Base-by-base conservation (phyloP, 37 sponge, comb jelly and placozoan species). In the Diacarnus erythraeanus region DNA sequence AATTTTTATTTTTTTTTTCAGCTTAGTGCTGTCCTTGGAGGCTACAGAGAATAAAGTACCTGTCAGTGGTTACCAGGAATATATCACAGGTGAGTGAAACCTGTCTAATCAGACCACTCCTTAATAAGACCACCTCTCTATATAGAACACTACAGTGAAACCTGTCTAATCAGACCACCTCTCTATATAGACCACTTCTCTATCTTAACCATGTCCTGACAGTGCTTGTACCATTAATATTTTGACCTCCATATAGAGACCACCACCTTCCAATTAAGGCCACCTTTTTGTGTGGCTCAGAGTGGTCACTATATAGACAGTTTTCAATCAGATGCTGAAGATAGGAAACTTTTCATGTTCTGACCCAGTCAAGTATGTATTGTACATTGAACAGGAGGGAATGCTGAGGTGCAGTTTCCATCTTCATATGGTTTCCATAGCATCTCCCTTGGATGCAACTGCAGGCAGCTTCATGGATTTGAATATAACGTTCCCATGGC, bases 391-490 rank as follows among this genome's bases (percentile, higher is more conserved):
- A 65, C 66, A 65, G 51, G 56, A 47, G n/a, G 56, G 9, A 70
- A 34, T 8, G 58, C 59, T 27, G 72, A 75, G 42, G 30, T 77
- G 0, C 74, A 76, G 82, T 78, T 84, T 41, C 59, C 70, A 1
- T 78, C 86, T n/a, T 60, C 25, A 20, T 72, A 84, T 0, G 95
- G 95, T 25, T 29, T 38, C 9, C 95, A 94, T 61, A 80, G 31
- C 38, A 33, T 94, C 25, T 63, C 74, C 21, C 72, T 78, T 71
- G 71, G 42, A 22, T 72, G 75, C 25, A 77, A 91, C 37, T 94
- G 95, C 92, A 88, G 95, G 61, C 71, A 94, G 51, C n/a, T 91
- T 1, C 42, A 40, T 23, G 83, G 83, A 9, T 85, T 88, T 57
- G 38, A 33, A 20, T n/a, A 34, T 18, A 56, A 69, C 41, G 76